Evolutionary conservation across 1,140 invertebrate genomes (phyloP).

Genomic region (Colletes latitarsis): DNA sequence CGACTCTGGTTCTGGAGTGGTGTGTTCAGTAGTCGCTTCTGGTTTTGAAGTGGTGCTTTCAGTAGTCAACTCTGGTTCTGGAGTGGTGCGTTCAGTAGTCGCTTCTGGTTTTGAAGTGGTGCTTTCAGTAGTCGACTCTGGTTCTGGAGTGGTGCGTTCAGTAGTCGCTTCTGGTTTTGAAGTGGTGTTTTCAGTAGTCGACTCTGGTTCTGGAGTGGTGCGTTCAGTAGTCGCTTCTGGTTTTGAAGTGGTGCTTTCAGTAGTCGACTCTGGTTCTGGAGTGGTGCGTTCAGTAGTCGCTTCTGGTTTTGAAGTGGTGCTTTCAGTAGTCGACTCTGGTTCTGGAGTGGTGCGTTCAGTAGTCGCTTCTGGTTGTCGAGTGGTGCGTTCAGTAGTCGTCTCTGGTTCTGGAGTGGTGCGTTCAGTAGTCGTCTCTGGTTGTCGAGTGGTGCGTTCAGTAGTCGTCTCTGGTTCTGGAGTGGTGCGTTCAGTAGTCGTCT

Average conservation of each 20-base stretch:
- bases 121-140: neutral
- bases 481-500: neutral
- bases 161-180: neutral
- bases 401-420: no score
- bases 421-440: neutral
- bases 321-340: no score
- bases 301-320: no score
- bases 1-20: neutral
- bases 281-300: no score
- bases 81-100: neutral
- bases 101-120: neutral
- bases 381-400: no score
- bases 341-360: neutral
- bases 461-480: neutral
- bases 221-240: neutral
- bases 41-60: neutral
- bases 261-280: neutral
- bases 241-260: neutral
- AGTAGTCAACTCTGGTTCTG: neutral
- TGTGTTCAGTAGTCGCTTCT: no score
- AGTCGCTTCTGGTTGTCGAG: neutral
- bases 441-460: no score
- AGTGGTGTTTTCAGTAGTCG: neutral
- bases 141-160: neutral
- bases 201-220: neutral